Conservation (phyloP, 2,797 vertebrate genomes). For the Diplodus sargus region DNA sequence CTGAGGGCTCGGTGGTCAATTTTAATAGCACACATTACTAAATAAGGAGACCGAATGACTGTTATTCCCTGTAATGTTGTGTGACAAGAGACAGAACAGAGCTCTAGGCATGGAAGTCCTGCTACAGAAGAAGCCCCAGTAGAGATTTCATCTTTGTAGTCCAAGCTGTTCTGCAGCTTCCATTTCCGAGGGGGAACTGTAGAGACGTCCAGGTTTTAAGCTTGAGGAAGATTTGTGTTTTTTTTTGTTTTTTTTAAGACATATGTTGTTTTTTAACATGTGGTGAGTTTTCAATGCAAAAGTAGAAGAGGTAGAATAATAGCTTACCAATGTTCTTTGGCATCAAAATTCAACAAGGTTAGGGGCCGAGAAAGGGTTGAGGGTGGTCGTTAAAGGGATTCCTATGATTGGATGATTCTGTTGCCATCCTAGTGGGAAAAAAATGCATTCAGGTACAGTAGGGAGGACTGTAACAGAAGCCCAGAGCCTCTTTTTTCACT, state of each 20-base stretch:
- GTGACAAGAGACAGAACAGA: slow-evolving; percentile 12
- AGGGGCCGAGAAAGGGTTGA: too few relatives aligned
- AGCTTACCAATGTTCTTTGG: too few relatives aligned
- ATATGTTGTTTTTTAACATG: neutral
- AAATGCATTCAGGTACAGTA: neutral
- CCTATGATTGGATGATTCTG: too few relatives aligned
- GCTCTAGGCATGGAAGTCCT: neutral
- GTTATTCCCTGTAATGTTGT: slow-evolving; percentile 15
- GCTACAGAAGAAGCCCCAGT: neutral
- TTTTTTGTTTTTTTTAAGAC: neutral
- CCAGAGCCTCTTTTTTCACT: neutral
- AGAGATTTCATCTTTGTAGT: neutral
- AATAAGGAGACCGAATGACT: slow-evolving; percentile 13
- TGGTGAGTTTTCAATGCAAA: too few relatives aligned
- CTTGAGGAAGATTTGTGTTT: neutral
- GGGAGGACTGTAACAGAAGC: neutral
- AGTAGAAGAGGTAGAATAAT: too few relatives aligned
- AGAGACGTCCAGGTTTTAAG: neutral
- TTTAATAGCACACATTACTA: slow-evolving; percentile 23
- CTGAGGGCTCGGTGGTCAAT: slow-evolving; percentile 33
- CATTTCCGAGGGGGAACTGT: neutral
- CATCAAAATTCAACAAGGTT: too few relatives aligned
- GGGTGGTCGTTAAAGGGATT: too few relatives aligned
- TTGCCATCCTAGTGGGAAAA: too few relatives aligned
- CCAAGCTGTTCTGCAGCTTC: neutral